Percentiles rank a stretch among this genome's conserved stretches.
These are phyloP conservation scores for Crossocerus cetratus DNA, from an alignment of 2,888 invertebrate genomes.

Conservation along the genomic window DNA sequence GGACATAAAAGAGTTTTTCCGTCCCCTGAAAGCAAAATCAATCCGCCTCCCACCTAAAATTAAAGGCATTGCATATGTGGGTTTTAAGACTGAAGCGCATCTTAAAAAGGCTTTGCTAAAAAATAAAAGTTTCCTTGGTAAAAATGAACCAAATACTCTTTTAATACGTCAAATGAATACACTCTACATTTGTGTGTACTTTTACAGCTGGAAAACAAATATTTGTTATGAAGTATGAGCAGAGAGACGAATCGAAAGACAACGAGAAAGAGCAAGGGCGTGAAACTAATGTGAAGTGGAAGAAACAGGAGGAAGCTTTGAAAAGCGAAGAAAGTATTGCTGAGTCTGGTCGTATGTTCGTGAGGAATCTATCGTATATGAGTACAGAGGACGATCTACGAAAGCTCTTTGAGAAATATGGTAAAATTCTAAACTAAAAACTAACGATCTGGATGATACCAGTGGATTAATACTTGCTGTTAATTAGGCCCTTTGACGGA, in stretches of 20 bases:
- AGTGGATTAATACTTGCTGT: neutral
- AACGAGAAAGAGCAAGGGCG: slow-evolving; percentile 49
- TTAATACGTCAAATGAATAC: neutral
- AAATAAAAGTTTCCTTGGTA: slow-evolving; percentile 91
- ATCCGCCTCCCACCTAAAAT: slow-evolving; percentile 87
- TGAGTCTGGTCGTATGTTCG: slow-evolving; percentile 94
- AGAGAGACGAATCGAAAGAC: slow-evolving; percentile 72
- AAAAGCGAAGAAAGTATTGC: slow-evolving; percentile 88
- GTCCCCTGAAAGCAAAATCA: slow-evolving; percentile 87
- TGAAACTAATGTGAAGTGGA: slow-evolving; percentile 79
- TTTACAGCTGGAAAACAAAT: slow-evolving; percentile 82
- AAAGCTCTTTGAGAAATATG: slow-evolving; percentile 89
- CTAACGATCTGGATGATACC: neutral
- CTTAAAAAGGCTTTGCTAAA: slow-evolving; percentile 88
- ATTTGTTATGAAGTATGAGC: slow-evolving; percentile 79
- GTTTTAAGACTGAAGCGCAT: slow-evolving; percentile 90
- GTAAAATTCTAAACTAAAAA: slow-evolving; percentile 75
- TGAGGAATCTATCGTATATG: slow-evolving; percentile 93
- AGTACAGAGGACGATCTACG: slow-evolving; percentile 92
- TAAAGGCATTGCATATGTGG: slow-evolving; percentile 93
- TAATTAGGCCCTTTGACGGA: slow-evolving; percentile 88
- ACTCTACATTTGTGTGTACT: slow-evolving; percentile 11
- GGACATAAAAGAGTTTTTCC: slow-evolving; percentile 90
- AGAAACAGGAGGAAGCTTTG: slow-evolving; percentile 81
- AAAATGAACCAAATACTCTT: slow-evolving; percentile 55